Base-by-base conservation (phyloP, 2,797 vertebrate species). In the Erithacus rubecula region DNA sequence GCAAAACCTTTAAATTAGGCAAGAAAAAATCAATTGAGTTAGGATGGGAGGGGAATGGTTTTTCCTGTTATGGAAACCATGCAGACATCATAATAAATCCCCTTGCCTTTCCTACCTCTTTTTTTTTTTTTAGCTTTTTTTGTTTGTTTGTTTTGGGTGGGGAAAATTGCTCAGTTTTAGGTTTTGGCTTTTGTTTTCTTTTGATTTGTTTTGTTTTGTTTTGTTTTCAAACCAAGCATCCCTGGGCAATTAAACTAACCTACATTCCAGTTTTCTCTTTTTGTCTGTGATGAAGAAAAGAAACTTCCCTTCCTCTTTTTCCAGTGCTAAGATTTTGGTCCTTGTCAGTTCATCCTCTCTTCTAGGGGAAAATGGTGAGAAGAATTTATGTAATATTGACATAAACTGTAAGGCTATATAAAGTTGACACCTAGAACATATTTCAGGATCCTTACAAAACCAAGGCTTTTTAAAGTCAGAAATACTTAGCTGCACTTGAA, bases 1-100 rank as follows among this genome's bases (percentile, higher is more conserved):
- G 44, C 23, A 93, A 91, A 86, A 11, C 2, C 17, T 74, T 88
- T 60, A 88, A 93, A 94, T 90, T 93, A 95, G 70, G 39, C 39
- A n/a, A 16, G 39, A 91, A 84, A 86, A 77, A 84, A 93, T 87
- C 56, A 74, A 52, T 53, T 60, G 8, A 5, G 10, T 67, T 59
- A 39, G 21, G 11, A 51, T 79, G 6, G 17, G 36, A 90, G 70
- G 15, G 32, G 10, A 72, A 77, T 6, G 6, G 5, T 13, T 23
- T 90, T 41, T 64, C 12, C 16, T 89, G 22, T 20, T 29, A 20
- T 22, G 7, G 43, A 76, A 80, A 71, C 15, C 12, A 67, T 53
- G 22, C 6, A 78, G 39, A 46, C 6, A 47, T 46, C 9, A 74
- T 19, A 58, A 46, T 64, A 83, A 49, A 53, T 6, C 34, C 43